These are phyloP conservation scores for Polydrusus cervinus DNA, from an alignment of 2,888 invertebrate species.

Conservation along the genomic window DNA sequence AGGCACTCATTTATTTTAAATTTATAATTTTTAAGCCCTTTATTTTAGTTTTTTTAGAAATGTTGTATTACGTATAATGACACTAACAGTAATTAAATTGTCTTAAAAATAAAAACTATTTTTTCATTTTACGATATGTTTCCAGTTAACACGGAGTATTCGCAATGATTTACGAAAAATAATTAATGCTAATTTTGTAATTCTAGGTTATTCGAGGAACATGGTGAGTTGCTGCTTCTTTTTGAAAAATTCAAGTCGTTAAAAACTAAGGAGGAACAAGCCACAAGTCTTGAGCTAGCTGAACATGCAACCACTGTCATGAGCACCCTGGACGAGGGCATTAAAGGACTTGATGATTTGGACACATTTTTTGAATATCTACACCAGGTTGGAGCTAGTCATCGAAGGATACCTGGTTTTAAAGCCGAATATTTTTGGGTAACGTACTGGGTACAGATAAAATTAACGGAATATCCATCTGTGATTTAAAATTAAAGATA, in stretches of 20 bases:
- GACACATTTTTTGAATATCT: conserved; percentile 89
- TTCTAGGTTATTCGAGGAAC: conserved; percentile 90
- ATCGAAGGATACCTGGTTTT: conserved; percentile 89
- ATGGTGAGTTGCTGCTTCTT: conserved; percentile 83
- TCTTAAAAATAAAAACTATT: too few relatives aligned
- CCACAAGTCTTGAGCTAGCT: conserved; percentile 86
- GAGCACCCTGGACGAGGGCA: conserved; percentile 91
- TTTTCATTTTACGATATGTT: too few relatives aligned
- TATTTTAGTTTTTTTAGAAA: too few relatives aligned
- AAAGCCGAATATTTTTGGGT: conserved; percentile 93
- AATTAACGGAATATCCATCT: too few relatives aligned
- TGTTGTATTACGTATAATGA: too few relatives aligned
- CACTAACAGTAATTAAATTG: too few relatives aligned
- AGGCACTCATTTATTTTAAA: too few relatives aligned
- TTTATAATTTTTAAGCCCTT: too few relatives aligned
- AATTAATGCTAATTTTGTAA: neutral
- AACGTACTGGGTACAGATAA: too few relatives aligned
- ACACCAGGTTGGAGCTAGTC: conserved; percentile 88
- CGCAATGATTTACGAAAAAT: too few relatives aligned
- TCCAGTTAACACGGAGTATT: too few relatives aligned
- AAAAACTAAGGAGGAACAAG: conserved; percentile 86
- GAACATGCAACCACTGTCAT: conserved; percentile 93
- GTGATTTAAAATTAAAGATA: too few relatives aligned
- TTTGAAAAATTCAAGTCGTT: conserved; percentile 88
- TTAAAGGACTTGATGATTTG: conserved; percentile 88